Evolutionary conservation across 1,140 invertebrate genomes (phyloP).

Genomic region (Meloidogyne floridensis): DNA sequence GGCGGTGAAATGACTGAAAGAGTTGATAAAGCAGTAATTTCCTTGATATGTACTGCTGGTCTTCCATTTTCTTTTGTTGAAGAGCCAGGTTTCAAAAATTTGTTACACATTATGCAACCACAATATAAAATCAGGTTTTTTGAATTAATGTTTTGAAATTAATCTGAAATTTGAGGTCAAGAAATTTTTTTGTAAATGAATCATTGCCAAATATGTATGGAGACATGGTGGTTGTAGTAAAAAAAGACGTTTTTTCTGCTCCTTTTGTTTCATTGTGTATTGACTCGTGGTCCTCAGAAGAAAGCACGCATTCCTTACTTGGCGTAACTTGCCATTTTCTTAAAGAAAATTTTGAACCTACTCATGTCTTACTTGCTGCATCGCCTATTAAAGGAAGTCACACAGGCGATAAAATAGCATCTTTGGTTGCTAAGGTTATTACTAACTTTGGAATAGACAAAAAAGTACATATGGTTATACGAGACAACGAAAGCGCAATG

Average conservation of each 20-base stretch:
- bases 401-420: neutral
- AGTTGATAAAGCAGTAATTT: neutral
- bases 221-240: neutral
- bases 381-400: conserved; percentile 7
- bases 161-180: neutral
- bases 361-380: too few relatives aligned
- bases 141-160: too few relatives aligned
- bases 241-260: neutral
- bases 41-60: conserved; percentile 68
- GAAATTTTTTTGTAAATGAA: neutral
- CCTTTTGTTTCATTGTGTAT: neutral
- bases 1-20: neutral
- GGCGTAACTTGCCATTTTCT: conserved; percentile 15
- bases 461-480: neutral
- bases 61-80: conserved; percentile 69
- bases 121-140: conserved; percentile 17
- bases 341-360: conserved; percentile 7
- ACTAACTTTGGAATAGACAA: too few relatives aligned
- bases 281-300: conserved; percentile 14
- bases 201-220: neutral
- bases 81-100: conserved; percentile 9
- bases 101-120: neutral
- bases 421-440: neutral
- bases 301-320: neutral
- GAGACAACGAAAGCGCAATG: conserved; percentile 12